A percentile compares a stretch with the other conserved stretches of the same genome.
These are phyloP conservation scores for Catharus ustulatus DNA, from an alignment of 2,797 vertebrate species.

Conservation along the genomic window DNA sequence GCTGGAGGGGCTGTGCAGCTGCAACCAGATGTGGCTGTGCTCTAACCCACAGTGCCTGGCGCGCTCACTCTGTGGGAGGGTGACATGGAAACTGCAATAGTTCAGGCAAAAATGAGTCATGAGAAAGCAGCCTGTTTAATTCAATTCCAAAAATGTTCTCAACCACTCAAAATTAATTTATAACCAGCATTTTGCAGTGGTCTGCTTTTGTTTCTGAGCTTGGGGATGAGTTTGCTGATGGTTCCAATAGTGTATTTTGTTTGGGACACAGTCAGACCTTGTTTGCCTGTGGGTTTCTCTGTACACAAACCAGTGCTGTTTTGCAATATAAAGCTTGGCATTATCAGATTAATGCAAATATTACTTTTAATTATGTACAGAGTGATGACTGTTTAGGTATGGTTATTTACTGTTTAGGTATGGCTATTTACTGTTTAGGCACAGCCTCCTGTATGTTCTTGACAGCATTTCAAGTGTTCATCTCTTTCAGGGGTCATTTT, in stretches of 20 bases:
- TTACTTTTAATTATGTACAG: conserved; percentile 1
- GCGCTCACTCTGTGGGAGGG: neutral
- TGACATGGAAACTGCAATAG: conserved; percentile 49
- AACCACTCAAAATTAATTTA: neutral
- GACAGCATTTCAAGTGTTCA: neutral
- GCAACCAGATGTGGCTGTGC: conserved; percentile 37
- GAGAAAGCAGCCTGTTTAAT: neutral
- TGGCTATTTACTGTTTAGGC: neutral
- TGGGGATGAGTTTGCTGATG: neutral
- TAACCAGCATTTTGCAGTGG: neutral
- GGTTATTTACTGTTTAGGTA: neutral
- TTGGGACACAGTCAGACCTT: neutral
- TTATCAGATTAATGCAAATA: conserved; percentile 22
- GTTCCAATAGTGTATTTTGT: neutral
- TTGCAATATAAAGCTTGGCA: neutral
- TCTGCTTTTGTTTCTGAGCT: neutral
- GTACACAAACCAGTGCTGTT: neutral
- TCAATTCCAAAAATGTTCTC: conserved; percentile 20
- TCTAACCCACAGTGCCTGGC: neutral
- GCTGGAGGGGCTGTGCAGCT: neutral
- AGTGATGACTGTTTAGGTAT: neutral
- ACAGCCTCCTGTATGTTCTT: neutral
- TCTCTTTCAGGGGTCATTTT: neutral
- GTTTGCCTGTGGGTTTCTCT: neutral
- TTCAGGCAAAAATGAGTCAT: conserved; percentile 75